Evolutionary conservation across 2,113 vertebrate genomes (phyloP), one percentile per base, ranked within the genome.

Genomic region (Delphinapterus leucas): DNA sequence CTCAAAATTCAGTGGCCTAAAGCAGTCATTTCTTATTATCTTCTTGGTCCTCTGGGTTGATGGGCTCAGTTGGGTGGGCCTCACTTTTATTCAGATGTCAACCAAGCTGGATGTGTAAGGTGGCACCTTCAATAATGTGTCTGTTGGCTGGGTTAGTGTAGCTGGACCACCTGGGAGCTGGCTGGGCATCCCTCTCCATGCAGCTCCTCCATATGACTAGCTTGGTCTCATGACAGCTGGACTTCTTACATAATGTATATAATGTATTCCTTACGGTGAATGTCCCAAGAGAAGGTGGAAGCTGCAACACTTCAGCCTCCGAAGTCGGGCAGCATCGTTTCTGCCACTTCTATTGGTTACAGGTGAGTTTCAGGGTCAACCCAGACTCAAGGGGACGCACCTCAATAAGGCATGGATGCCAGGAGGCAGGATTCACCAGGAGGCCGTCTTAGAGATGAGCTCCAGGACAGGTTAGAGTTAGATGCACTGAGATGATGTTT

Each of bases 401-500:
- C 26, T 15, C 3, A 38, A 1, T 49, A 3, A 26, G 15, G 26
- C 8, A 21, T 10, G 41, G 38, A 47, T 6, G 3, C 20, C 1
- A 0, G 47, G 25, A 70, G 47, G 28, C 4, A 1, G 33, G 71
- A 28, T 3, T 47, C 31, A 0, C 1, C 6, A 7, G 33, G 47
- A 74, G 65, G n/a, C n/a, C 47, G 6, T 15, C 20, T 55, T 28
- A 3, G 49, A 83, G 67, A 38, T 47, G 1, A 58, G 3, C 28
- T 20, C 76, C 28, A 15, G 3, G 4, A 25, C 2, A 1, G 2
- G 4, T n/a, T 31, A 68, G 13, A 25, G 49, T 38, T 5, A 18
- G 28, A 26, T 1, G 58, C 10, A 33, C 11, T 2, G 12, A 36
- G 21, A n/a, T 26, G 31, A 23, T 7, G 15, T 49, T 71, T 36